Conservation (phyloP, 2,797 vertebrate genomes). For the Staurois parvus region DNA sequence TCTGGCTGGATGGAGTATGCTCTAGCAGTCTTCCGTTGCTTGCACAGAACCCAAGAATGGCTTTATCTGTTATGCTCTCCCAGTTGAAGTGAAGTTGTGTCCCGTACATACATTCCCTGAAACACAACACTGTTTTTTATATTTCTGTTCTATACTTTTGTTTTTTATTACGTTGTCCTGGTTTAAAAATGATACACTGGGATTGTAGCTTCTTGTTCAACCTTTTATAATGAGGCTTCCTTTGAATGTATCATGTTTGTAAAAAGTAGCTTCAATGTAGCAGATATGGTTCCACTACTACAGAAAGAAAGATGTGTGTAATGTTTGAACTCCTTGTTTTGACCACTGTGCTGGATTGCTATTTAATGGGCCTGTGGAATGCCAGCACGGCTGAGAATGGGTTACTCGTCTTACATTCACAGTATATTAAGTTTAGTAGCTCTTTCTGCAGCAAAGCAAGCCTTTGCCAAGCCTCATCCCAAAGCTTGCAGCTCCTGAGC, state of each 20-base stretch:
- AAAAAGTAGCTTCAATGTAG: not conserved
- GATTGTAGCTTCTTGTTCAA: not conserved
- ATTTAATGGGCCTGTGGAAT: not conserved
- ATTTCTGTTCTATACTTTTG: no score
- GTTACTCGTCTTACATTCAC: constrained; percentile 4
- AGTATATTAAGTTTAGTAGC: constrained; percentile 17
- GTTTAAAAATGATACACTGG: no score
- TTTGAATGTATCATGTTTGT: not conserved
- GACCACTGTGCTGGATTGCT: not conserved
- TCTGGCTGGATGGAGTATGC: not conserved
- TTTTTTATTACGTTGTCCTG: no score
- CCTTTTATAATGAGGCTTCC: no score
- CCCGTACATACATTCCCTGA: not conserved
- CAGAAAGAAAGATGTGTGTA: not conserved
- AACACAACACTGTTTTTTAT: not conserved
- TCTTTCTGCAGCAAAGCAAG: constrained; percentile 17
- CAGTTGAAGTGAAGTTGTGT: no score
- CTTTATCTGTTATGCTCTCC: not conserved
- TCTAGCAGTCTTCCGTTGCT: not conserved
- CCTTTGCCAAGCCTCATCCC: constrained; percentile 14
- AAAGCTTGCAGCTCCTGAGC: not conserved
- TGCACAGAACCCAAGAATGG: not conserved
- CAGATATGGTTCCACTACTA: not conserved
- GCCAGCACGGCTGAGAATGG: not conserved
- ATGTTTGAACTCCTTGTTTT: not conserved